phyloP scores from a whole-genome alignment of 2,888 invertebrate genomes.

The Anthoptus insignis region DNA sequence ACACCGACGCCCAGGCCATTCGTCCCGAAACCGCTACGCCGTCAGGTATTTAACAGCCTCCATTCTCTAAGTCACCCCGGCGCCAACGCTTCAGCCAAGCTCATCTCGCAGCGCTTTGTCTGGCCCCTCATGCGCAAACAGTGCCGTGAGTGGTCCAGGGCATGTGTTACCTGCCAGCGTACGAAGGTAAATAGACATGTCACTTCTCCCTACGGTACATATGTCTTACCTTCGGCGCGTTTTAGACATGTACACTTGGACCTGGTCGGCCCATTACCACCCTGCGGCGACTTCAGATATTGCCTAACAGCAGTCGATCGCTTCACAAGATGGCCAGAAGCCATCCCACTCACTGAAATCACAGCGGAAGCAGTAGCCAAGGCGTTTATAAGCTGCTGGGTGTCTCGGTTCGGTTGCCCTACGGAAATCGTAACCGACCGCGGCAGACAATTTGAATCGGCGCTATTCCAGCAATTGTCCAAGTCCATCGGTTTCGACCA shows the following conservation, averaged over 20 bases:
- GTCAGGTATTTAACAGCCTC: slow-evolving; percentile 30
- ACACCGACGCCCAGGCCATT: slow-evolving; percentile 3
- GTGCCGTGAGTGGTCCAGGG: slow-evolving; percentile 8
- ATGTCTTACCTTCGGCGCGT: slow-evolving; percentile 30
- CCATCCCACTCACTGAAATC: slow-evolving; percentile 57
- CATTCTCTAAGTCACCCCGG: slow-evolving; percentile 43
- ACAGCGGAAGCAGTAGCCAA: slow-evolving; percentile 60
- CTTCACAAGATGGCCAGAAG: slow-evolving; percentile 62
- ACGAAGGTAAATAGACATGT: slow-evolving; percentile 10
- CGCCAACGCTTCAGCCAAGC: slow-evolving; percentile 35
- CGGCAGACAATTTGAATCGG: slow-evolving; percentile 52
- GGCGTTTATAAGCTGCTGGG: slow-evolving; percentile 62
- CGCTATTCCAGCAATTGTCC: slow-evolving; percentile 43
- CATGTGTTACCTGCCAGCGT: slow-evolving; percentile 11
- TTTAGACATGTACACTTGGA: slow-evolving; percentile 43
- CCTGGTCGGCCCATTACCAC: slow-evolving; percentile 43
- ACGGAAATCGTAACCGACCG: slow-evolving; percentile 44
- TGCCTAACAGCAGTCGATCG: slow-evolving; percentile 50
- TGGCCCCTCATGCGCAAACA: slow-evolving; percentile 32
- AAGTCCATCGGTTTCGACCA: slow-evolving; percentile 44
- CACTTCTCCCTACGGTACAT: slow-evolving; percentile 27
- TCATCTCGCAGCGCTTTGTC: slow-evolving; percentile 39
- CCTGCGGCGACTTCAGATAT: slow-evolving; percentile 39
- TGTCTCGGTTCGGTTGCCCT: slow-evolving; percentile 69
- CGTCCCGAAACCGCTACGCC: not conserved